Conservation (phyloP, 2,113 vertebrate genomes). For the Salvelinus alpinus region DNA sequence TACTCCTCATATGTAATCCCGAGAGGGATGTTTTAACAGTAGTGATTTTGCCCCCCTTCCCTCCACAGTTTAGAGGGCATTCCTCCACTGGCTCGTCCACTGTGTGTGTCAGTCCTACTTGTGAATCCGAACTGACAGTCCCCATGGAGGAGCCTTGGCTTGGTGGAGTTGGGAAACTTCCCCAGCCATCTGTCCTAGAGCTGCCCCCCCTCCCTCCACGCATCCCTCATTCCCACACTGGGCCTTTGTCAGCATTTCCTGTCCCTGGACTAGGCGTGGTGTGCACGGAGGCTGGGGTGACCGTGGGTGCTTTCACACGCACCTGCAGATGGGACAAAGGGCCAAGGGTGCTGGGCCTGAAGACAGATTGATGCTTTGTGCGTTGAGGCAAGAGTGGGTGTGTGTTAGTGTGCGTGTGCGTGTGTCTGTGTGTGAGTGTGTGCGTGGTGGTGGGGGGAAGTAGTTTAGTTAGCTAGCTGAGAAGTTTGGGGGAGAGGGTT, state of each 20-base stretch:
- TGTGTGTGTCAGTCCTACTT: slow-evolving; percentile 57
- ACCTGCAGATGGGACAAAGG: slow-evolving; percentile 96
- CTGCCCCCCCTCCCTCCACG: slow-evolving; percentile 73
- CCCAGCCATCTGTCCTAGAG: slow-evolving; percentile 77
- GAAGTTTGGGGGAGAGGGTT: slow-evolving; percentile 68
- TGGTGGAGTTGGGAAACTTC: slow-evolving; percentile 74
- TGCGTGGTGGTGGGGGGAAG: slow-evolving; percentile 38
- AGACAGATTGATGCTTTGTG: slow-evolving; percentile 99
- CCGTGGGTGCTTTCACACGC: slow-evolving; percentile 93
- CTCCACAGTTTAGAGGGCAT: slow-evolving; percentile 52
- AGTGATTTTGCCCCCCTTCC: slow-evolving; percentile 12
- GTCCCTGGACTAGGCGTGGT: slow-evolving; percentile 87
- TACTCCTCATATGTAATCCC: neutral
- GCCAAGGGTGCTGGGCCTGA: slow-evolving; percentile 88
- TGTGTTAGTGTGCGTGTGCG: slow-evolving; percentile 29
- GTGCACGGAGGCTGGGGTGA: slow-evolving; percentile 78
- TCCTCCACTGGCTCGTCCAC: slow-evolving; percentile 63
- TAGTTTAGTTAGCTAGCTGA: slow-evolving; percentile 70
- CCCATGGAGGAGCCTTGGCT: slow-evolving; percentile 55
- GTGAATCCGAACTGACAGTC: slow-evolving; percentile 70
- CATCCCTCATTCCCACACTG: slow-evolving; percentile 87
- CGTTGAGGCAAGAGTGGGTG: slow-evolving; percentile 80
- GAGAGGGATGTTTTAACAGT: slow-evolving; percentile 36
- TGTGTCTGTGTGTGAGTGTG: slow-evolving; percentile 9
- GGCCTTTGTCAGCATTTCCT: slow-evolving; percentile 89